Percentiles rank a stretch among this genome's conserved stretches.
Evolutionary conservation across 1,140 invertebrate species (phyloP).

Genomic region (Steinernema feltiae): DNA sequence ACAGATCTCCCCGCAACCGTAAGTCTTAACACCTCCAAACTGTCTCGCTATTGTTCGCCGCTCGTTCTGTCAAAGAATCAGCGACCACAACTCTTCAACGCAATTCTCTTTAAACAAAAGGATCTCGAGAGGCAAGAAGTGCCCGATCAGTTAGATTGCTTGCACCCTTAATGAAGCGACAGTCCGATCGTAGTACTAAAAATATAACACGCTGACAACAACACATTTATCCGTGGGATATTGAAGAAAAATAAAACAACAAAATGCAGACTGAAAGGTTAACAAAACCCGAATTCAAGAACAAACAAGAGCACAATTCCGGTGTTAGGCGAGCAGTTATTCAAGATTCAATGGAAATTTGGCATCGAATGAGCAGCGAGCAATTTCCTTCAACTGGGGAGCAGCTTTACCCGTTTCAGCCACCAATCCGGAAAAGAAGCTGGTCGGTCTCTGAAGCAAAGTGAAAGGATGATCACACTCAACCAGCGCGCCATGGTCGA

Average conservation of each 20-base stretch:
- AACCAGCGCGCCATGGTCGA: conserved; percentile 42
- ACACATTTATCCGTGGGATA: no score
- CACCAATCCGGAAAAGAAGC: conserved; percentile 56
- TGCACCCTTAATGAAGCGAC: no score
- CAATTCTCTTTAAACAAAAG: no score
- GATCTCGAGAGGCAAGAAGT: no score
- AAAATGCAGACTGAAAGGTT: not conserved
- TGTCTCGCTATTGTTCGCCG: no score
- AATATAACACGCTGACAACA: no score
- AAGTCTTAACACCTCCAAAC: not conserved
- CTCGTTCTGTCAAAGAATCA: no score
- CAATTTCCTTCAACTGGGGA: not conserved
- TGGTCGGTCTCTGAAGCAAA: conserved; percentile 63
- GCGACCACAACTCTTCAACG: no score
- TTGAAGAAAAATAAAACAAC: no score
- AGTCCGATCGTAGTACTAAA: no score
- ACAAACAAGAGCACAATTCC: no score
- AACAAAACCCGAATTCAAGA: not conserved
- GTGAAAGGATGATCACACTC: conserved; percentile 70
- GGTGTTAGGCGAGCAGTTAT: not conserved
- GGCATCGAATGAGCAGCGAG: not conserved
- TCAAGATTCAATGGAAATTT: not conserved
- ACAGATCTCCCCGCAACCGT: not conserved
- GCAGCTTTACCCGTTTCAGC: conserved; percentile 26
- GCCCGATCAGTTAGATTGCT: no score